These are phyloP conservation scores for Rhincodon typus DNA, from an alignment of 2,797 vertebrate species.

Conservation along the genomic window DNA sequence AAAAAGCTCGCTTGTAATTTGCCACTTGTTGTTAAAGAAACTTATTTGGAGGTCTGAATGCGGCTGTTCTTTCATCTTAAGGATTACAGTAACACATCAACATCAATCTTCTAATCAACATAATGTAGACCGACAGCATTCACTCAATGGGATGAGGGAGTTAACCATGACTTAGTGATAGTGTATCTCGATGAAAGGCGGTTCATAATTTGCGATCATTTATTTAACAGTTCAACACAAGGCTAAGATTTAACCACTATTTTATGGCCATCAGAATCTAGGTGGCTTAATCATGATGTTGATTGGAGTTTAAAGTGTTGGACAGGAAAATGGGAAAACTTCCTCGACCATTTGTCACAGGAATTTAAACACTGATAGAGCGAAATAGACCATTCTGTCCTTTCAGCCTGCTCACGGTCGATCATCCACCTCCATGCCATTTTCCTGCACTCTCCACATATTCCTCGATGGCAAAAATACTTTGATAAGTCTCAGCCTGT, in stretches of 20 bases:
- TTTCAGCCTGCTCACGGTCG: too few relatives aligned
- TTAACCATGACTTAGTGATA: not conserved
- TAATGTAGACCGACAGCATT: not conserved
- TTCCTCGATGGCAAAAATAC: too few relatives aligned
- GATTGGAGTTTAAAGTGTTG: not conserved
- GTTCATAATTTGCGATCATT: not conserved
- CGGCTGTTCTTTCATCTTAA: not conserved
- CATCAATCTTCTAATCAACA: not conserved
- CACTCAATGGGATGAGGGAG: too few relatives aligned
- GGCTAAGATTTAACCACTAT: not conserved
- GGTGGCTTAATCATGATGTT: too few relatives aligned
- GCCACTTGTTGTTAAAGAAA: not conserved
- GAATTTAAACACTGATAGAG: too few relatives aligned
- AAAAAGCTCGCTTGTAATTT: not conserved
- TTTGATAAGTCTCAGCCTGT: too few relatives aligned
- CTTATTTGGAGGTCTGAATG: not conserved
- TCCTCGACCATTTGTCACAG: too few relatives aligned
- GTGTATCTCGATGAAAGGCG: not conserved
- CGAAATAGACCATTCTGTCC: too few relatives aligned
- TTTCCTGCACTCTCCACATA: too few relatives aligned
- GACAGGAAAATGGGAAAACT: not conserved
- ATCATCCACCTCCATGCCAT: too few relatives aligned
- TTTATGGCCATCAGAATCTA: not conserved
- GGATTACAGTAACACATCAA: not conserved
- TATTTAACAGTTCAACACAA: not conserved